Evolutionary conservation across 2,797 vertebrate species (phyloP), one percentile per base, ranked within the genome.

Genomic region (Sebastes miniatus): DNA sequence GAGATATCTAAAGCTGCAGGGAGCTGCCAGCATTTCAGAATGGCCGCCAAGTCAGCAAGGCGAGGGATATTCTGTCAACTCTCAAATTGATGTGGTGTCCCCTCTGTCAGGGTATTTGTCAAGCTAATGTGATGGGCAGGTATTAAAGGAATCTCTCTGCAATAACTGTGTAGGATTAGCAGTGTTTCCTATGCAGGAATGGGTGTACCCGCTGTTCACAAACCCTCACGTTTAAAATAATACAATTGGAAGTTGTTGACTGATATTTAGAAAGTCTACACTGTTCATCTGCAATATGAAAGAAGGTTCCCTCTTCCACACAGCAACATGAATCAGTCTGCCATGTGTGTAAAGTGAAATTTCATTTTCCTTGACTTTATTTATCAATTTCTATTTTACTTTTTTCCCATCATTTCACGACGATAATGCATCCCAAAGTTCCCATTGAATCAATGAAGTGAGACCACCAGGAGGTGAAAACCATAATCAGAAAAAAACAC

Each of bases 1-100:
- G 50, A 74, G 75, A 85, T 32, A 80, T 78, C 73, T 77, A 71
- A 86, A 91, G 86, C 84, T 87, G 71, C 61, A 57, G 71, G 50
- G 22, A 85, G 79, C 76, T 81, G 75, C 71, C 64, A 73, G 78
- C 70, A 13, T 81, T 88, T 76, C 31, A 62, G 59, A 85, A 75
- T 27, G 76, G 62, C 71, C 9, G 18, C 71, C 27, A 58, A 83
- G 86, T 78, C 76, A 75, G 81, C 65, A 77, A 80, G 73, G 70
- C 22, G 18, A 79, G 32, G 73, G 71, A 72, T 69, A 61, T 71
- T 73, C 34, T 54, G 71, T 87, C 77, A 84, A 66, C 72, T 76
- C 69, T 69, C 10, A 4, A 87, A 85, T 62, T 72, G 79, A 81
- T 79, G 83, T 69, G 69, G 34, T 36, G 32, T 24, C 73, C 73